Percentiles rank a stretch among this genome's conserved stretches.
These are phyloP conservation scores for Grammomys surdaster DNA, from an alignment of 2,113 vertebrate genomes.

Conservation along the genomic window DNA sequence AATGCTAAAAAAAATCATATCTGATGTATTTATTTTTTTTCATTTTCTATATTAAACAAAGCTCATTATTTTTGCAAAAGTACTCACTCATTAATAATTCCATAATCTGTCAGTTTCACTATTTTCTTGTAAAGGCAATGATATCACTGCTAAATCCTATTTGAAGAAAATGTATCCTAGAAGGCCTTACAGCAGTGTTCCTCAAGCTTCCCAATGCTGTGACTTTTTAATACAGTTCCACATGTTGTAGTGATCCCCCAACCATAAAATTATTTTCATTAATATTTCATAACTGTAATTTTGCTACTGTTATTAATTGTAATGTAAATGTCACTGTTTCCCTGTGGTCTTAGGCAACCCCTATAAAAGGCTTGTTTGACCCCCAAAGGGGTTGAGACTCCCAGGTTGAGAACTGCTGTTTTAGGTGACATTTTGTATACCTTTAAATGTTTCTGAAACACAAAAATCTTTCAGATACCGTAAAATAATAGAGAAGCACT, in stretches of 20 bases:
- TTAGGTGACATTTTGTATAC: background rate
- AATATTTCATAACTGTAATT: background rate
- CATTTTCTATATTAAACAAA: slow-evolving; percentile 37
- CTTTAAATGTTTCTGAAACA: background rate
- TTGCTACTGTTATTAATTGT: background rate
- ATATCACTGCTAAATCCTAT: background rate
- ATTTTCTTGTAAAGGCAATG: slow-evolving; percentile 15
- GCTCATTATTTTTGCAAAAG: background rate
- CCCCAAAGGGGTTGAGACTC: background rate
- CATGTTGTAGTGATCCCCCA: background rate
- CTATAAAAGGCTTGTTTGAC: background rate
- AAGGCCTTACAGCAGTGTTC: background rate
- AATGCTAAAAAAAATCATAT: background rate
- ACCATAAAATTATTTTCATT: background rate
- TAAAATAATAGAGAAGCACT: background rate
- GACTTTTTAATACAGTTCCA: background rate
- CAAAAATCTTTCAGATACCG: background rate
- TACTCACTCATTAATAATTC: slow-evolving; percentile 10
- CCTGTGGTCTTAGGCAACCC: background rate
- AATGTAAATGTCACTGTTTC: background rate
- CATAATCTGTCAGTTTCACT: background rate
- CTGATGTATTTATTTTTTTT: slow-evolving; percentile 32
- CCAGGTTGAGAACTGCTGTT: background rate
- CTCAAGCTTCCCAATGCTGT: background rate
- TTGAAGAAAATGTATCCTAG: background rate